Conservation (phyloP, 2,888 invertebrate species). For the Choreutis nemorana region DNA sequence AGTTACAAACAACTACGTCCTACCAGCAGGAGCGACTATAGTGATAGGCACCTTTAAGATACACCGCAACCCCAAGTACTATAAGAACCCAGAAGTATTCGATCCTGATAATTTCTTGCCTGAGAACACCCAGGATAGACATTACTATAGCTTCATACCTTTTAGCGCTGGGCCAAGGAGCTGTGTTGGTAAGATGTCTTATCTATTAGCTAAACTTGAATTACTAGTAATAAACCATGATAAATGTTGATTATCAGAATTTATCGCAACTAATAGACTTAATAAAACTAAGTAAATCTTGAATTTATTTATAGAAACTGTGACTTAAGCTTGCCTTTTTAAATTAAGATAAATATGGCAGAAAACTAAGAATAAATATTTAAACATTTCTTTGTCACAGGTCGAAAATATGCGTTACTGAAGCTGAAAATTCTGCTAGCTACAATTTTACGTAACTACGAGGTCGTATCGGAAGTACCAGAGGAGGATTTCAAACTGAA, state of each 20-base stretch:
- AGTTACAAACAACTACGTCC: constrained; percentile 69
- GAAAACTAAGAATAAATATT: not conserved
- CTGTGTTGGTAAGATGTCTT: constrained; percentile 70
- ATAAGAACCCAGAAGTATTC: constrained; percentile 74
- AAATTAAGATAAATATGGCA: not conserved
- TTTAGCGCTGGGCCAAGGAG: constrained; percentile 85
- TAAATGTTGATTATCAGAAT: too few relatives aligned
- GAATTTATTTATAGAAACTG: too few relatives aligned
- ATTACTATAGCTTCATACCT: constrained; percentile 82
- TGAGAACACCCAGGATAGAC: constrained; percentile 75
- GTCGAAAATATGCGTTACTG: constrained; percentile 82
- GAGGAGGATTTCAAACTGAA: constrained; percentile 74
- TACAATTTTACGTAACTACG: constrained; percentile 75
- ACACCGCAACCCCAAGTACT: constrained; percentile 72
- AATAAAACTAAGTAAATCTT: too few relatives aligned
- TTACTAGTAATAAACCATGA: too few relatives aligned
- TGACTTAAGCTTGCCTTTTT: too few relatives aligned
- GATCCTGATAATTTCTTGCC: constrained; percentile 84
- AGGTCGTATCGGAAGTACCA: constrained; percentile 67
- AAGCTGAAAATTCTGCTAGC: constrained; percentile 78
- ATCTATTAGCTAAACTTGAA: not conserved
- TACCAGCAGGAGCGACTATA: constrained; percentile 77
- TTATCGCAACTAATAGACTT: too few relatives aligned
- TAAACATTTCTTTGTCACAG: too few relatives aligned
- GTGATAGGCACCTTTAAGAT: constrained; percentile 72